These are phyloP conservation scores for Lepidostoma basale DNA, from an alignment of 1,140 invertebrate species.

Conservation along the genomic window DNA sequence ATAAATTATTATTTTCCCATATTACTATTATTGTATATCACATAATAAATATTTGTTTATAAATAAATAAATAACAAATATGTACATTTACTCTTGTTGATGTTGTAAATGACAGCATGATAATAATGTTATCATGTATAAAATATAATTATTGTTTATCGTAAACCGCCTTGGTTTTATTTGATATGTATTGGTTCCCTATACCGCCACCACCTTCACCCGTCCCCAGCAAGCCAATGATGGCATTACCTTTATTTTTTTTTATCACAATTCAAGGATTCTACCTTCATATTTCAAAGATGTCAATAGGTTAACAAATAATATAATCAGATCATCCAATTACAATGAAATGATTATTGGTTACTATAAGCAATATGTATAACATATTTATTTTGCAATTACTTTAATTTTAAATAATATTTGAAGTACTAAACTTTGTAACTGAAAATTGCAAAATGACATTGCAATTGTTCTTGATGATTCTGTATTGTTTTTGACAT, in stretches of 20 bases:
- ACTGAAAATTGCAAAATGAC: no score
- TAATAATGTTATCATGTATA: constrained; percentile 13
- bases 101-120: constrained; percentile 34
- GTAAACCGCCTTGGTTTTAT: constrained; percentile 1
- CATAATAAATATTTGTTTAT: constrained; percentile 37
- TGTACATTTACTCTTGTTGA: constrained; percentile 36
- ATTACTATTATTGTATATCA: constrained; percentile 27
- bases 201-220: constrained; percentile 36
- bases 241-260: constrained; percentile 4
- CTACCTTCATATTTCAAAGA: constrained; percentile 21
- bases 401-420: no score
- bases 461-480: no score
- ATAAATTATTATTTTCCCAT: constrained; percentile 35
- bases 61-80: constrained; percentile 24
- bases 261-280: constrained; percentile 33
- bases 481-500: no score
- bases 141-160: constrained; percentile 30
- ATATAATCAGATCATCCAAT: background rate
- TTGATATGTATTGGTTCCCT: constrained; percentile 11
- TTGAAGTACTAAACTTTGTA: no score
- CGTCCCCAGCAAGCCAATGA: constrained; percentile 12
- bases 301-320: background rate
- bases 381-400: no score
- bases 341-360: no score
- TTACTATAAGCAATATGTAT: no score